phyloP scores from a whole-genome alignment of 2,113 vertebrate genomes.

The Pelusios castaneus region DNA sequence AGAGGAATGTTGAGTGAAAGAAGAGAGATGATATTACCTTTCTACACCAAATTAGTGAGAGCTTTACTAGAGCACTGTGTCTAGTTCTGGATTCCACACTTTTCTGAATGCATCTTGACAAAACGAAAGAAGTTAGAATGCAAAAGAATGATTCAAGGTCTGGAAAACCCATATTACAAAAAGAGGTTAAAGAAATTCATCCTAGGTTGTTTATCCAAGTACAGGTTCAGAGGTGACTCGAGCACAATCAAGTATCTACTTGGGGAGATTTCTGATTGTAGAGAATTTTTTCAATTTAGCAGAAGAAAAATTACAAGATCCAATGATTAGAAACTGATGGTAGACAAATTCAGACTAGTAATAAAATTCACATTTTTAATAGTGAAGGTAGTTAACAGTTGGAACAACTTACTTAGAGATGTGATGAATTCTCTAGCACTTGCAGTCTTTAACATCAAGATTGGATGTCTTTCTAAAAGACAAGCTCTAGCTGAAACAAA shows the following conservation, averaged over 20 bases:
- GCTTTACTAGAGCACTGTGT: not conserved
- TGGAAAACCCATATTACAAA: not conserved
- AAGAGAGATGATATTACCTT: not conserved
- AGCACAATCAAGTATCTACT: not conserved
- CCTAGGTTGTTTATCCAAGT: not conserved
- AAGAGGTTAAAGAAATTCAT: not conserved
- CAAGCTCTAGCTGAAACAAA: not conserved
- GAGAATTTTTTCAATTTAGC: not conserved
- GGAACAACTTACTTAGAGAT: not conserved
- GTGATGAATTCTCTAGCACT: not conserved
- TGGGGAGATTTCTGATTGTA: not conserved
- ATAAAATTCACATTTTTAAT: not conserved
- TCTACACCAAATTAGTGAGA: not conserved
- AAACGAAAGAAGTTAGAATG: not conserved
- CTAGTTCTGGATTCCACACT: not conserved
- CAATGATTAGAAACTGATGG: not conserved
- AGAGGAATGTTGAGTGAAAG: not conserved
- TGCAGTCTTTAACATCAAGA: not conserved
- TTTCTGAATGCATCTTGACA: not conserved
- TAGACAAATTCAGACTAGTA: not conserved
- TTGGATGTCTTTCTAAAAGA: not conserved
- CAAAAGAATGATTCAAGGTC: not conserved
- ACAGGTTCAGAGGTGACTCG: not conserved
- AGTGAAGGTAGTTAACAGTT: not conserved
- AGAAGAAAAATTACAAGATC: not conserved